Percentiles rank a stretch among this genome's conserved stretches.
Evolutionary conservation across 1,140 invertebrate genomes (phyloP).

Genomic region (Lordiphosa collinella): DNA sequence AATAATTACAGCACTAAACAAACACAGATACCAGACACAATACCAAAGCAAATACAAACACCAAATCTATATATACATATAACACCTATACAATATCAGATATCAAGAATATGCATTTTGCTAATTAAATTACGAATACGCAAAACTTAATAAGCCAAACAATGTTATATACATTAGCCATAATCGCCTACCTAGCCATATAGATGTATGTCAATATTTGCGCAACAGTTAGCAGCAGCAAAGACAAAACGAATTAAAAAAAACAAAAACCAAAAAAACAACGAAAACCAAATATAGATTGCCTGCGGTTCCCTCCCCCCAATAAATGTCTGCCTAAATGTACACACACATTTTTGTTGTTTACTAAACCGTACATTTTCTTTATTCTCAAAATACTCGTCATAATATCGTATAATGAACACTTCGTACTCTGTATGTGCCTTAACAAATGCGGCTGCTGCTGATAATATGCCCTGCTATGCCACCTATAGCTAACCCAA

Average conservation of each 20-base stretch:
- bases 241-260: slow-evolving; percentile 22
- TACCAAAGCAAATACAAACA: slow-evolving; percentile 25
- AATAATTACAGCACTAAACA: slow-evolving; percentile 42
- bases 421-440: slow-evolving; percentile 41
- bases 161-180: slow-evolving; percentile 46
- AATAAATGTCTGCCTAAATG: slow-evolving; percentile 58
- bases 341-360: slow-evolving; percentile 34
- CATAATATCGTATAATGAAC: slow-evolving; percentile 15
- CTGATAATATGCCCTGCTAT: slow-evolving; percentile 35
- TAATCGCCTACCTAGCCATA: slow-evolving; percentile 11
- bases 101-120: slow-evolving; percentile 55
- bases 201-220: slow-evolving; percentile 56
- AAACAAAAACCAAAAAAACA: slow-evolving; percentile 13
- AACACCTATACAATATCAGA: slow-evolving; percentile 48
- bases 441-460: slow-evolving; percentile 40
- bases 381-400: slow-evolving; percentile 1
- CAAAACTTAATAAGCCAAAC: slow-evolving; percentile 62
- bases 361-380: slow-evolving; percentile 26
- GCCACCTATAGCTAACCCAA: slow-evolving; percentile 48
- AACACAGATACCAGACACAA: slow-evolving; percentile 19
- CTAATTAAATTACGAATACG: slow-evolving; percentile 69
- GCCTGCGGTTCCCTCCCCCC: slow-evolving; percentile 16
- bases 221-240: slow-evolving; percentile 26
- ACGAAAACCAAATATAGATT: slow-evolving; percentile 34
- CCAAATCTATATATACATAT: slow-evolving; percentile 11